Percentiles rank a stretch among this genome's conserved stretches.
Evolutionary conservation across 2,797 vertebrate species (phyloP).

Genomic region (Micropoecilia bifurca): DNA sequence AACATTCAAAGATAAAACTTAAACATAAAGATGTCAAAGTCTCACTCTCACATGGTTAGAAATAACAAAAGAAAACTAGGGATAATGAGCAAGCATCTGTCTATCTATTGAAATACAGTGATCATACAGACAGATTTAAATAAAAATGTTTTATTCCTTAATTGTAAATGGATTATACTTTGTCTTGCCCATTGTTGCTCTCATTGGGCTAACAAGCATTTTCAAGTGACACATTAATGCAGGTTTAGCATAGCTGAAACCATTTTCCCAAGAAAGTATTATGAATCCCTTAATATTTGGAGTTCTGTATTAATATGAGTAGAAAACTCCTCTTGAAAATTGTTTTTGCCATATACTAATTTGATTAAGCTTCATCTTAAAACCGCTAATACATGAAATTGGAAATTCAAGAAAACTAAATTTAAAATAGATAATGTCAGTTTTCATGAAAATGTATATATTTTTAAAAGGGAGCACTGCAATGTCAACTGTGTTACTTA

Average conservation of each 20-base stretch:
- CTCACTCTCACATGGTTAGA: constrained; percentile 22
- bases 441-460: background rate
- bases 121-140: background rate
- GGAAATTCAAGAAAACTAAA: background rate
- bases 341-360: background rate
- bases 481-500: background rate
- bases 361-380: background rate
- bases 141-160: background rate
- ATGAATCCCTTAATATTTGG: background rate
- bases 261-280: background rate
- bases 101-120: background rate
- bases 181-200: background rate
- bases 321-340: background rate
- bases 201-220: background rate
- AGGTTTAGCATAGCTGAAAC: background rate
- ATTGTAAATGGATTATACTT: background rate
- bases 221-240: background rate
- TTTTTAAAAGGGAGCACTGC: background rate
- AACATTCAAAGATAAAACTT: constrained; percentile 30
- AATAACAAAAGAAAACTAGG: constrained; percentile 43
- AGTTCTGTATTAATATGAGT: background rate
- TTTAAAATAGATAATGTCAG: background rate
- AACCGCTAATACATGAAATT: background rate
- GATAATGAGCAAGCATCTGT: background rate
- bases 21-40: constrained; percentile 54